These are phyloP conservation scores for Xanthostigma xanthostigma DNA, from an alignment of 2,888 invertebrate species.

Conservation along the genomic window DNA sequence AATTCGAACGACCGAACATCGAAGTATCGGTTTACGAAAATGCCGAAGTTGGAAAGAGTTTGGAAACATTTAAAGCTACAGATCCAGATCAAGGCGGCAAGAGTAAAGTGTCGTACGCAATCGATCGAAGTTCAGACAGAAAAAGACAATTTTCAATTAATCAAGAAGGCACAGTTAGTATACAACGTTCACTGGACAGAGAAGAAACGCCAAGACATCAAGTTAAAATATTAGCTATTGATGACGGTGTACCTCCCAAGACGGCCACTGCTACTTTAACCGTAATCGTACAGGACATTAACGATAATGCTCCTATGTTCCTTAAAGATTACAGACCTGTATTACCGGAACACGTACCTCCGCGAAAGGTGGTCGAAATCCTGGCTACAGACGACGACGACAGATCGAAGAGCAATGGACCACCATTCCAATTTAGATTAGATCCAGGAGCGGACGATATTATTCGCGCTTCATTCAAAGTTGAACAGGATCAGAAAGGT, in stretches of 20 bases:
- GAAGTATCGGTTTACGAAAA: conserved; percentile 86
- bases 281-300: conserved; percentile 88
- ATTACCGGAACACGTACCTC: conserved; percentile 81
- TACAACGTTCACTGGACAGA: conserved; percentile 80
- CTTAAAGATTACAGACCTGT: conserved; percentile 85
- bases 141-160: conserved; percentile 89
- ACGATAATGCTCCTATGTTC: conserved; percentile 89
- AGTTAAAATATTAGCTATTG: conserved; percentile 90
- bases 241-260: conserved; percentile 84
- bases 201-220: conserved; percentile 93
- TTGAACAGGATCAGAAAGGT: conserved; percentile 93
- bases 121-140: conserved; percentile 82
- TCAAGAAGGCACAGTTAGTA: conserved; percentile 88
- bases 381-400: conserved; percentile 89
- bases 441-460: conserved; percentile 90
- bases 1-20: conserved; percentile 85
- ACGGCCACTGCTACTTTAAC: conserved; percentile 88
- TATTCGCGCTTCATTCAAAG: conserved; percentile 86
- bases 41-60: conserved; percentile 73
- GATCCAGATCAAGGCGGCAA: conserved; percentile 93
- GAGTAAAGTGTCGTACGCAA: conserved; percentile 80
- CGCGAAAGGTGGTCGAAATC: conserved; percentile 83
- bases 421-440: conserved; percentile 89
- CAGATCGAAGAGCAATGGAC: conserved; percentile 86
- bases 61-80: conserved; percentile 88